Evolutionary conservation across 2,797 vertebrate species (phyloP).

Genomic region (Cyprinella venusta): DNA sequence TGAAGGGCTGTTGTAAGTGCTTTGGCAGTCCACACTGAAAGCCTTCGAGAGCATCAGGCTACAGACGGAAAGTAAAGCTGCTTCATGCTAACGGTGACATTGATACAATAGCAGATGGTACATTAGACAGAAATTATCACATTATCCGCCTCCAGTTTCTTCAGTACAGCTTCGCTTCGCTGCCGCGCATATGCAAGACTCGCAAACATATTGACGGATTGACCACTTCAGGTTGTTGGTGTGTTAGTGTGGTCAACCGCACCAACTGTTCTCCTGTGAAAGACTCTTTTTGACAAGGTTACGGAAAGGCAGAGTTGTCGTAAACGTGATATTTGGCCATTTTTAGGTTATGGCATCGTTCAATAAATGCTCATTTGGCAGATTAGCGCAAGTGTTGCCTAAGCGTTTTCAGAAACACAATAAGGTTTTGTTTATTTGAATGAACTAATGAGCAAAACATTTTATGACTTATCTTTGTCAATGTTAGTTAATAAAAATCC

Average conservation of each 20-base stretch:
- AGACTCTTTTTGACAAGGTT: not conserved
- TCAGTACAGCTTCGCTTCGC: conserved; percentile 24
- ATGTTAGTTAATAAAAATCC: too few relatives aligned
- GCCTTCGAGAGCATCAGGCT: conserved; percentile 37
- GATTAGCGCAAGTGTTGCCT: not conserved
- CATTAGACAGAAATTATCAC: conserved; percentile 64
- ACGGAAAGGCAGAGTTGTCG: not conserved
- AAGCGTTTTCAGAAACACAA: too few relatives aligned
- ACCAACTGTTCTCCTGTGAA: conserved; percentile 6
- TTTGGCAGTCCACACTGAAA: conserved; percentile 29
- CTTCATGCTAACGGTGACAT: conserved; percentile 54
- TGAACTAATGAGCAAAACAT: not conserved
- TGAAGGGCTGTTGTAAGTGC: conserved; percentile 14
- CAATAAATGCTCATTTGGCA: not conserved
- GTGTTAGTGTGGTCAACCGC: conserved; percentile 15
- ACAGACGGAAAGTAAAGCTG: conserved; percentile 55
- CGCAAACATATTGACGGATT: conserved; percentile 57
- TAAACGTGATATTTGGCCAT: not conserved
- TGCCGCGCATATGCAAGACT: conserved; percentile 31
- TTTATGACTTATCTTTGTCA: not conserved
- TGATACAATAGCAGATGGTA: conserved; percentile 64
- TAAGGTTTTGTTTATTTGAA: too few relatives aligned
- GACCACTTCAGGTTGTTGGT: conserved; percentile 41
- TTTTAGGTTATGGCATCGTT: not conserved
- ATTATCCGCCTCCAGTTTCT: conserved; percentile 60